Conservation (phyloP, 2,113 vertebrate genomes). For the Piaya cayana region DNA sequence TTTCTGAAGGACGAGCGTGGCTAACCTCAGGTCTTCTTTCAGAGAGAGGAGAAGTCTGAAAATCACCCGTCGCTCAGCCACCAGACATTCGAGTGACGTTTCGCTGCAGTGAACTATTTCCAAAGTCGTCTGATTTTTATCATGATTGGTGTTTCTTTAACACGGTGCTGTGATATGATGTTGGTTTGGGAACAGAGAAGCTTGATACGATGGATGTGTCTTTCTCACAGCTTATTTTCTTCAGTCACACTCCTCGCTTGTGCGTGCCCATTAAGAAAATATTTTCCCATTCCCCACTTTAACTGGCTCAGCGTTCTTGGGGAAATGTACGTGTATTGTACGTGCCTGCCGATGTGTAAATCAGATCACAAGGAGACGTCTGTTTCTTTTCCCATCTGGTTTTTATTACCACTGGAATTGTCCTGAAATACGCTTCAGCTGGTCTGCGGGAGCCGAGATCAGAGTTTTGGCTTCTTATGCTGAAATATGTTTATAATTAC, state of each 20-base stretch:
- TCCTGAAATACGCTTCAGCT: slow-evolving; percentile 43
- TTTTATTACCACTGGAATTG: slow-evolving; percentile 54
- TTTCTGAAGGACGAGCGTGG: neutral
- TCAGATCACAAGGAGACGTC: slow-evolving; percentile 56
- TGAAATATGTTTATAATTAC: slow-evolving; percentile 37
- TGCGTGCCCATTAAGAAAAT: neutral
- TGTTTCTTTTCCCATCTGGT: slow-evolving; percentile 65
- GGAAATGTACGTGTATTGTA: slow-evolving; percentile 57
- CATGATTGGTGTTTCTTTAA: neutral
- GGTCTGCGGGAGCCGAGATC: slow-evolving; percentile 35
- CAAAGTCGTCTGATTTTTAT: neutral
- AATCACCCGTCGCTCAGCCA: neutral
- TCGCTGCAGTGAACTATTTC: neutral
- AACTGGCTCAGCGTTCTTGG: slow-evolving; percentile 28
- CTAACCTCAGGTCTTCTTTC: neutral
- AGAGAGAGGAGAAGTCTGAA: neutral
- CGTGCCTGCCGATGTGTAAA: slow-evolving; percentile 65
- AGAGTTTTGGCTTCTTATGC: slow-evolving; percentile 23
- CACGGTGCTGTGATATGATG: neutral
- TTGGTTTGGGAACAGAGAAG: neutral
- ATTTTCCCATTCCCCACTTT: neutral
- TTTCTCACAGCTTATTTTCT: neutral
- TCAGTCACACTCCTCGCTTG: neutral
- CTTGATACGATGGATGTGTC: neutral
- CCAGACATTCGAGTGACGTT: neutral